Percentiles rank a stretch among this genome's conserved stretches.
Conservation (phyloP, 2,888 invertebrate species). For the Drosophila kuntzei region DNA sequence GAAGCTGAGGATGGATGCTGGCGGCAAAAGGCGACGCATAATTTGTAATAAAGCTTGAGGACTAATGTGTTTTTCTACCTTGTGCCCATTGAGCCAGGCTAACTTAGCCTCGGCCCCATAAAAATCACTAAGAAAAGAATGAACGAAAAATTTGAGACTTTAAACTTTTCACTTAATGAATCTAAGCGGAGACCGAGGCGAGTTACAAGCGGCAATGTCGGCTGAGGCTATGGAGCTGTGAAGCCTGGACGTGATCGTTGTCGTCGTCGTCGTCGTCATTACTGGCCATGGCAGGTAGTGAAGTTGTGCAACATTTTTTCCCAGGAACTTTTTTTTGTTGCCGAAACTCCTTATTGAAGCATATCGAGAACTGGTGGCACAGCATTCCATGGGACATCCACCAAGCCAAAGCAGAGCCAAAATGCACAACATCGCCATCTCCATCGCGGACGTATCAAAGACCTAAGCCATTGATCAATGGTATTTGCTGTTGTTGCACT, state of each 20-base stretch:
- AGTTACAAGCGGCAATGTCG: no score
- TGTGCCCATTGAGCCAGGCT: slow-evolving; percentile 45
- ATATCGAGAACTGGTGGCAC: slow-evolving; percentile 74
- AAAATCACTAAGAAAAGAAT: slow-evolving; percentile 65
- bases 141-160: slow-evolving; percentile 77
- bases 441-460: slow-evolving; percentile 77
- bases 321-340: slow-evolving; percentile 70
- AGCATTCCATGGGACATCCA: slow-evolving; percentile 81
- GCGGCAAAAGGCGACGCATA: slow-evolving; percentile 70
- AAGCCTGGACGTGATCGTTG: slow-evolving; percentile 47
- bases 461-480: slow-evolving; percentile 78
- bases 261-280: slow-evolving; percentile 44
- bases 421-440: slow-evolving; percentile 64
- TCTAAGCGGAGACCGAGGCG: slow-evolving; percentile 64
- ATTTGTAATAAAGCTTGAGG: slow-evolving; percentile 79
- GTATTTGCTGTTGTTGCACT: slow-evolving; percentile 71
- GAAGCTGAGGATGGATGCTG: slow-evolving; percentile 24
- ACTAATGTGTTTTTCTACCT: slow-evolving; percentile 66
- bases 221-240: slow-evolving; percentile 26
- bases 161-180: slow-evolving; percentile 79
- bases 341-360: slow-evolving; percentile 68
- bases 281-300: slow-evolving; percentile 67
- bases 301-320: slow-evolving; percentile 80
- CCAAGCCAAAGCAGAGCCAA: slow-evolving; percentile 48
- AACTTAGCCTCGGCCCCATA: slow-evolving; percentile 53